phyloP scores from a whole-genome alignment of 2,113 vertebrate species.

The Benitochromis conjunctus region DNA sequence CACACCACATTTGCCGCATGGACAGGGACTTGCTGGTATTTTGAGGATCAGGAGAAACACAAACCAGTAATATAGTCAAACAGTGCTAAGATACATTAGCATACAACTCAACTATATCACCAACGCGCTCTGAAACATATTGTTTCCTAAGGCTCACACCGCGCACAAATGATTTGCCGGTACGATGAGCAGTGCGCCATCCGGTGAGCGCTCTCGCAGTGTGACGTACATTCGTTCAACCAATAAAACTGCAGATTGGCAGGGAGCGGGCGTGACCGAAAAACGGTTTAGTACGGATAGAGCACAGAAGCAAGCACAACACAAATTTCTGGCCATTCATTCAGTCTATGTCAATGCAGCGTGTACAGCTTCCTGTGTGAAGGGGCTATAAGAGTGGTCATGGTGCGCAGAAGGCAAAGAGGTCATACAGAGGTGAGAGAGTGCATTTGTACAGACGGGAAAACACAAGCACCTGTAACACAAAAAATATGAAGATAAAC shows the following conservation, averaged over 20 bases:
- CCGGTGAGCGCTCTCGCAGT: not conserved
- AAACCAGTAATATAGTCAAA: not conserved
- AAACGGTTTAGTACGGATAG: not conserved
- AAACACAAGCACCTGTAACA: too few relatives aligned
- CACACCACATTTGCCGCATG: not conserved
- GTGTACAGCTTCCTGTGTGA: not conserved
- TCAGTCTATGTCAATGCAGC: not conserved
- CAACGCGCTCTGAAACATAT: not conserved
- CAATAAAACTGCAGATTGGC: not conserved
- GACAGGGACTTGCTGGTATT: not conserved
- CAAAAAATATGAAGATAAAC: too few relatives aligned
- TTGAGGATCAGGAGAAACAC: not conserved
- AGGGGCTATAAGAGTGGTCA: not conserved
- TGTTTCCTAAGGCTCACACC: not conserved
- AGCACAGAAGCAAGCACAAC: not conserved
- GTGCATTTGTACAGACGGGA: too few relatives aligned
- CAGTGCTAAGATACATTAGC: not conserved
- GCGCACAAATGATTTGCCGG: not conserved
- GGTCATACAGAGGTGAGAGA: not conserved
- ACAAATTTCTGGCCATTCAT: not conserved
- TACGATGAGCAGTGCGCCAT: fast-evolving
- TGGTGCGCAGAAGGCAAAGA: not conserved
- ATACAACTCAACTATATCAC: not conserved
- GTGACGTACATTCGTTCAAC: not conserved
- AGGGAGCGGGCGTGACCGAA: not conserved